Percentiles rank a stretch among this genome's conserved stretches.
Conservation (phyloP, 1,140 invertebrate genomes). For the silkworm (Bombyx mori) region DNA sequence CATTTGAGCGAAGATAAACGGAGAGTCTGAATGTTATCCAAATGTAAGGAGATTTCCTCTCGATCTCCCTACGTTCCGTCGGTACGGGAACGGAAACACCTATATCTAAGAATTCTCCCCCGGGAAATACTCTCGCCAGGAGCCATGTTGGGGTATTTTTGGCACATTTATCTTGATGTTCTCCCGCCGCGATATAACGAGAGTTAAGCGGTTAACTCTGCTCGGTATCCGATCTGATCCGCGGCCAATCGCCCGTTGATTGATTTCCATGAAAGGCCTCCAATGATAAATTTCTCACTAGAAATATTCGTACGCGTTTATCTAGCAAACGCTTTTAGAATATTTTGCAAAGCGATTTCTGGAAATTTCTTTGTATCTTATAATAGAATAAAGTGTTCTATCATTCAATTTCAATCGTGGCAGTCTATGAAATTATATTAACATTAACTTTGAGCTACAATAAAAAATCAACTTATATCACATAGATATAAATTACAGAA, state of each 20-base stretch:
- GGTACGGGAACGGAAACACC: slow-evolving; percentile 31
- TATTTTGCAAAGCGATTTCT: too few species aligned
- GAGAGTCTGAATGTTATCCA: slow-evolving; percentile 22
- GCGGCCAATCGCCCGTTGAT: slow-evolving; percentile 25
- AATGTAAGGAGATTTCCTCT: slow-evolving; percentile 34
- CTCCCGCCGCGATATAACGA: slow-evolving; percentile 29
- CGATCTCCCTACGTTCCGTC: slow-evolving; percentile 33
- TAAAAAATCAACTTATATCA: too few species aligned
- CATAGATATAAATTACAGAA: too few species aligned
- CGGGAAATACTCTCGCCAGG: slow-evolving; percentile 17
- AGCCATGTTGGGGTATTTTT: slow-evolving; percentile 24
- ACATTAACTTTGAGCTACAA: too few species aligned
- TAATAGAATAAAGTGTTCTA: too few species aligned
- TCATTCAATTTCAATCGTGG: too few species aligned
- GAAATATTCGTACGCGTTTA: too few species aligned
- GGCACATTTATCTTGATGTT: slow-evolving; percentile 36
- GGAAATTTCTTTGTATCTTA: too few species aligned
- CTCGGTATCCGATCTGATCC: slow-evolving; percentile 26
- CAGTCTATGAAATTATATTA: too few species aligned
- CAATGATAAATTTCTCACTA: background rate
- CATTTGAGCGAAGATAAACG: slow-evolving; percentile 4
- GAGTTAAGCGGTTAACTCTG: slow-evolving; percentile 39
- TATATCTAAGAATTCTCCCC: slow-evolving; percentile 37
- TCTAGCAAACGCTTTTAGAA: too few species aligned
- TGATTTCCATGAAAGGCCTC: slow-evolving; percentile 22